Conservation (phyloP, 2,888 invertebrate species). For the Agonum fuliginosum region DNA sequence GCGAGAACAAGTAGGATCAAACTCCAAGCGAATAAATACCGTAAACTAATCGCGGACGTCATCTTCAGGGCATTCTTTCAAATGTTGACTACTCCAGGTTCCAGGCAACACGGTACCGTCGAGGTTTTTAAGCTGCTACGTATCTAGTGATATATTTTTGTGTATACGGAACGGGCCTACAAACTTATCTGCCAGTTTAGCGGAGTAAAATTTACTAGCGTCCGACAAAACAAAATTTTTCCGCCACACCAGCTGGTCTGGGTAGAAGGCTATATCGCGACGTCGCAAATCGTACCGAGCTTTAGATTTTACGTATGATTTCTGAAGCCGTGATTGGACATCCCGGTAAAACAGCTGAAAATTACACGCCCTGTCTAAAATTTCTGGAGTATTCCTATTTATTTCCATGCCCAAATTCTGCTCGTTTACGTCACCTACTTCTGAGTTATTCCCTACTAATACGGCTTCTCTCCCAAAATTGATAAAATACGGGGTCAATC, state of each 20-base stretch:
- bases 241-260: constrained; percentile 15
- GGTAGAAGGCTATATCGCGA: neutral
- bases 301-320: neutral
- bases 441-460: neutral
- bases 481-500: neutral
- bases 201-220: constrained; percentile 13
- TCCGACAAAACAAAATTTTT: constrained; percentile 44
- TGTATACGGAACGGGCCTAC: constrained; percentile 25
- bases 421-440: neutral
- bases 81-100: neutral
- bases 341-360: constrained; percentile 21
- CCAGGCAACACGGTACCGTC: neutral
- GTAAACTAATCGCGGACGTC: no score
- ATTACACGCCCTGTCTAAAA: neutral
- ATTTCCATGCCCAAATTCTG: neutral
- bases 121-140: neutral
- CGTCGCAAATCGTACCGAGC: constrained; percentile 37
- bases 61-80: neutral
- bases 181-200: constrained; percentile 36
- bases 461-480: neutral
- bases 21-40: no score
- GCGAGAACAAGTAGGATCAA: no score
- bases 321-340: neutral
- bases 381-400: neutral
- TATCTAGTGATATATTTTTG: neutral